phyloP scores from a whole-genome alignment of 1,140 invertebrate species.

The Lordiphosa collinella region DNA sequence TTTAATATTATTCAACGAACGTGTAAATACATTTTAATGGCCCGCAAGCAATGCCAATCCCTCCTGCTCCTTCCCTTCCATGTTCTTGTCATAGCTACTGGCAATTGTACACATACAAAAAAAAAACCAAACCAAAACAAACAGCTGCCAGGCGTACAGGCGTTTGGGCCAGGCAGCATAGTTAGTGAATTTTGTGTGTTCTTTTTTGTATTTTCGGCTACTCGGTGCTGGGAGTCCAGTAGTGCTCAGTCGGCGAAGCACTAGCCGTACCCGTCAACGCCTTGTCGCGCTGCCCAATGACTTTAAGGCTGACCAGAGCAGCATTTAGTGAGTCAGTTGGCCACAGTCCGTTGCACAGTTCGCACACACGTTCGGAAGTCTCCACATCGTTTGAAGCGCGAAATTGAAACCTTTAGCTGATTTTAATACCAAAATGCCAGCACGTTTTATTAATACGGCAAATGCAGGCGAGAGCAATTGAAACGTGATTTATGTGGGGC shows the following conservation, averaged over 20 bases:
- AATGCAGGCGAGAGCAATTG: slow-evolving; percentile 30
- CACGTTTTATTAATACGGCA: slow-evolving; percentile 61
- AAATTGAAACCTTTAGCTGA: slow-evolving; percentile 17
- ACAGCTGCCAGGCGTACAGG: no score
- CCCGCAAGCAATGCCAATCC: slow-evolving; percentile 1
- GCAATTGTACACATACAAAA: slow-evolving; percentile 5
- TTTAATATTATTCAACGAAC: slow-evolving; percentile 62
- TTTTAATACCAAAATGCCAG: slow-evolving; percentile 49
- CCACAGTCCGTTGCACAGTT: slow-evolving; percentile 57
- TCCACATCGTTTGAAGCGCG: slow-evolving; percentile 14
- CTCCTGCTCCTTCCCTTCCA: background rate
- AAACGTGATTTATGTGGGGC: slow-evolving; percentile 67
- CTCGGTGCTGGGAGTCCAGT: background rate
- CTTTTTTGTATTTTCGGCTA: no score
- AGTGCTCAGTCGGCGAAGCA: background rate
- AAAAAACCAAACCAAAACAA: background rate
- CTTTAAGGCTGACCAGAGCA: slow-evolving; percentile 40
- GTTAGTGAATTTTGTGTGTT: no score
- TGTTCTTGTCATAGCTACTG: slow-evolving; percentile 7
- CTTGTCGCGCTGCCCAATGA: slow-evolving; percentile 10
- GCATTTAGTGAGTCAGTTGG: slow-evolving; percentile 47
- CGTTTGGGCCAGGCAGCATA: no score
- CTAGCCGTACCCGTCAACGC: background rate
- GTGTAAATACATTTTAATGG: slow-evolving; percentile 72
- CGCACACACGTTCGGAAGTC: slow-evolving; percentile 27